These are phyloP conservation scores for Poecilia picta DNA, from an alignment of 2,797 vertebrate species.

Conservation along the genomic window DNA sequence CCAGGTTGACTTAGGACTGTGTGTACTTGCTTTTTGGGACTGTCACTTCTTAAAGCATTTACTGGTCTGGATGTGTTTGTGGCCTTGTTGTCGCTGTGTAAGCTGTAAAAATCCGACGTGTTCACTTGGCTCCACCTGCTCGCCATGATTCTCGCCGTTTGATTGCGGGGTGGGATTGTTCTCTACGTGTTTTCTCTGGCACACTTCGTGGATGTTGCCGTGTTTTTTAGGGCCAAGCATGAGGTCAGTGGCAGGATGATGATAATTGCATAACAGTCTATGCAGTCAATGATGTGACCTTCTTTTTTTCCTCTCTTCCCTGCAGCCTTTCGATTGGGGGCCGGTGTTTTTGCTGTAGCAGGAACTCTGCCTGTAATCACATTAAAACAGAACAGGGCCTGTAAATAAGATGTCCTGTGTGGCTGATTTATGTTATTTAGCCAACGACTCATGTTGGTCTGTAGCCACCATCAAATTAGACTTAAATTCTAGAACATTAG, in stretches of 20 bases:
- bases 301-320: not conserved
- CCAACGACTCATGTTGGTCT: not conserved
- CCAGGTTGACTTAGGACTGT: slow-evolving; percentile 3
- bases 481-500: not conserved
- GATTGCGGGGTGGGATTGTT: slow-evolving; percentile 16
- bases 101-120: slow-evolving; percentile 28
- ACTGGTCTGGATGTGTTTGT: not conserved
- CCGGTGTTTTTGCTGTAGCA: slow-evolving; percentile 14
- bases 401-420: not conserved
- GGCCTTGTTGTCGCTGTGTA: slow-evolving; percentile 16
- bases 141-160: slow-evolving; percentile 6
- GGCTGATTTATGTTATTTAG: not conserved
- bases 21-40: not conserved
- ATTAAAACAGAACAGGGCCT: slow-evolving; percentile 4
- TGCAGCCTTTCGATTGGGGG: slow-evolving; percentile 9
- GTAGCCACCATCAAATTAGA: not conserved
- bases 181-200: slow-evolving; percentile 41
- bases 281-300: slow-evolving; percentile 19
- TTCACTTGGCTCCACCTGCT: slow-evolving; percentile 38
- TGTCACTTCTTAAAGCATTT: not conserved
- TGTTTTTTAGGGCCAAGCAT: slow-evolving; percentile 28
- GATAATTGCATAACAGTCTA: slow-evolving; percentile 51
- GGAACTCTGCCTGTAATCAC: slow-evolving; percentile 9
- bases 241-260: slow-evolving; percentile 36
- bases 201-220: slow-evolving; percentile 45